Evolutionary conservation across 2,113 vertebrate species (phyloP), one percentile per base, ranked within the genome.

Genomic region (Myiagra hebetior): DNA sequence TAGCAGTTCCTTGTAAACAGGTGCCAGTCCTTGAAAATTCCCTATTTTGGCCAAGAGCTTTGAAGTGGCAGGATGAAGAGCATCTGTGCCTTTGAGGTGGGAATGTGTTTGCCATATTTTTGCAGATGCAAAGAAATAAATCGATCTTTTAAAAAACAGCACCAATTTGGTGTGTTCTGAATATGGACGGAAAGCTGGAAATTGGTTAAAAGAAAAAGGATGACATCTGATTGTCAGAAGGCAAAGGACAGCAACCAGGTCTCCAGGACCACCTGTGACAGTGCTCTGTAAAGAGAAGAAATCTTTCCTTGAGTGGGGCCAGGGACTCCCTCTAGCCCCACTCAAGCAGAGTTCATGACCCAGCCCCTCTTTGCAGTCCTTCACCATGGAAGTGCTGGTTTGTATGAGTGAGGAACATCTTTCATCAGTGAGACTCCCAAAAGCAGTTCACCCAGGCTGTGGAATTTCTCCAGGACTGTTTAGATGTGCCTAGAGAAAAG

Each of bases 291-390:
- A 55, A 90, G 21, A 64, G 53, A 23, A 3, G 21, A 63, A 65
- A 27, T 70, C 21, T 6, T 30, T 37, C 10, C 37, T 37, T 37
- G 37, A 37, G 37, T 37, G 37, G 37, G 37, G 37, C 37, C 37
- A 21, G 11, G 18, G 24, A 12, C 2, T 42, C 8, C 8, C 20
- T 9, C 35, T 83, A 18, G 13, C 4, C 15, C 2, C 1, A 8
- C 24, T 20, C 23, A n/a, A 22, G 30, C 35, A 20, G 46, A 55
- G 59, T 59, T 55, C 7, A 0, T 65, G 39, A 7, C n/a, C 77
- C n/a, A 81, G 1, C 7, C 4, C 22, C 44, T 33, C 30, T 60
- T 15, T 50, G 47, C 31, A 46, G 74, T 37, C 55, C 49, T 53
- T 80, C 12, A 5, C 49, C 28, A 13, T 18, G 30, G 16, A 30